A percentile compares a stretch with the other conserved stretches of the same genome.
These are phyloP conservation scores for Mamestra brassicae DNA, from an alignment of 2,888 invertebrate species.

Conservation along the genomic window DNA sequence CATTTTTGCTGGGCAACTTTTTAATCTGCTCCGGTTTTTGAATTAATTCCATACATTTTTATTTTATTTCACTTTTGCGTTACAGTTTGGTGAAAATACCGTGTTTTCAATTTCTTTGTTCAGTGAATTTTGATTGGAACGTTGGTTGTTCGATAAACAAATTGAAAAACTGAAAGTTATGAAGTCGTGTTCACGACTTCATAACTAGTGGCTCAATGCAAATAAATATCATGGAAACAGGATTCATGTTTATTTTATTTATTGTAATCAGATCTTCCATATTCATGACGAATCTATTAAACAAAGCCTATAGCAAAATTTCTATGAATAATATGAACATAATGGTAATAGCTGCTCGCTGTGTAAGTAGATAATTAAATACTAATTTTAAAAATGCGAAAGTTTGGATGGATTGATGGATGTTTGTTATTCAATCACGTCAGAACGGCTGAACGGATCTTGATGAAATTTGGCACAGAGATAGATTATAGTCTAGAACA, in stretches of 20 bases:
- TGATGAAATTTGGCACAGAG: too few relatives aligned
- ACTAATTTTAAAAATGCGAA: too few relatives aligned
- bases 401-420: too few relatives aligned
- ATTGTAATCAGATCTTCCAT: constrained; percentile 9
- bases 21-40: background rate
- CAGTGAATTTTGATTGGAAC: background rate
- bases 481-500: too few relatives aligned
- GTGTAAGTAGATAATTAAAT: too few relatives aligned
- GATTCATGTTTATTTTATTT: constrained; percentile 3
- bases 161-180: background rate
- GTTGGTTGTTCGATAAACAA: background rate
- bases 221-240: background rate
- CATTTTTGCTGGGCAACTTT: background rate
- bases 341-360: too few relatives aligned
- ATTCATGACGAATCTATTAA: background rate
- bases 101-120: background rate
- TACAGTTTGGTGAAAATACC: constrained; percentile 5
- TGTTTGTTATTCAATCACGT: too few relatives aligned
- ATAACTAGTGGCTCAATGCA: background rate
- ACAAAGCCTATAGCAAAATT: too few relatives aligned
- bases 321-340: too few relatives aligned
- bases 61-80: background rate
- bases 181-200: background rate
- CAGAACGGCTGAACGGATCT: too few relatives aligned
- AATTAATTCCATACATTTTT: constrained; percentile 8